These are phyloP conservation scores for Rhincodon typus DNA, from an alignment of 2,797 vertebrate species.

Conservation along the genomic window DNA sequence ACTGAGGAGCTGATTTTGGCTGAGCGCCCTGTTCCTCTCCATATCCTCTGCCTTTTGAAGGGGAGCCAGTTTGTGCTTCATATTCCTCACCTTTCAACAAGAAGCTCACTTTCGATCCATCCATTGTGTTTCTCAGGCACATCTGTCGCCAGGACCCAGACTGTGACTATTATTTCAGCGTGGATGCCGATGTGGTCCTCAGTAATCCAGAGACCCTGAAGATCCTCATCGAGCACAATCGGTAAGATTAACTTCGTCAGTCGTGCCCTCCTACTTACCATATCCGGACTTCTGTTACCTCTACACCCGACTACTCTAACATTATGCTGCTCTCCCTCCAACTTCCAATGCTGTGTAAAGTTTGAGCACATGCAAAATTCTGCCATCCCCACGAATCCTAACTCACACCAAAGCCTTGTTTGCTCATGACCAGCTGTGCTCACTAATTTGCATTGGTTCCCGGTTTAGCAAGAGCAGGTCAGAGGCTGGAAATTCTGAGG, in stretches of 20 bases:
- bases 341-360: neutral
- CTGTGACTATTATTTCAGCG: conserved; percentile 78
- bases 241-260: conserved; percentile 47
- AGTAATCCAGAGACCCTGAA: conserved; percentile 65
- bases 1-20: no score
- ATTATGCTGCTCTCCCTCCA: no score
- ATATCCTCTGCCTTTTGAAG: no score
- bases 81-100: no score
- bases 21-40: no score
- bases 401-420: no score
- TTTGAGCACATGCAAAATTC: no score
- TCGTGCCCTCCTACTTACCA: neutral
- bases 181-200: conserved; percentile 71
- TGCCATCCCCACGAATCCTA: no score
- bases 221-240: conserved; percentile 75
- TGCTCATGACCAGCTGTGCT: no score
- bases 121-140: conserved; percentile 52
- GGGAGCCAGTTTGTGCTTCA: neutral
- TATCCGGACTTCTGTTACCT: neutral
- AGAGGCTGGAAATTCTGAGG: no score
- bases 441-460: no score
- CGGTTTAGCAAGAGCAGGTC: no score
- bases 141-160: conserved; percentile 61
- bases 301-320: neutral
- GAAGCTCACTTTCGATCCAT: fast-evolving